Evolutionary conservation across 2,888 invertebrate species (phyloP).

Genomic region (Deilephila porcellus): DNA sequence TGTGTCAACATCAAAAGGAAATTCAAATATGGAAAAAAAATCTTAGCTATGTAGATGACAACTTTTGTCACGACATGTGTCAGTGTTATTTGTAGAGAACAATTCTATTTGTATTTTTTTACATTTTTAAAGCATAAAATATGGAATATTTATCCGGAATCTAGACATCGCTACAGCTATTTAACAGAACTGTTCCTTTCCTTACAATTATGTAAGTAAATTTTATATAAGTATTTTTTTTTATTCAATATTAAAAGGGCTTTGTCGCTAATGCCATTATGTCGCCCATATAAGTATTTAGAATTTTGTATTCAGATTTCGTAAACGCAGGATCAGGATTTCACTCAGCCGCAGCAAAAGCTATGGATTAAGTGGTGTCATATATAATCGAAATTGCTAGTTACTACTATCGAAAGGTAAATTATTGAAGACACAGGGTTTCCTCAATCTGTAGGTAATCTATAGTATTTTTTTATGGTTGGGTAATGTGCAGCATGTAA

Average conservation of each 20-base stretch:
- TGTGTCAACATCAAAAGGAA: neutral
- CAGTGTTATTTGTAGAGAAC: constrained; percentile 5
- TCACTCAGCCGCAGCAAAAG: too few species aligned
- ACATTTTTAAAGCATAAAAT: constrained; percentile 23
- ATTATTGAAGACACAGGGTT: too few species aligned
- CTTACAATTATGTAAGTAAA: neutral
- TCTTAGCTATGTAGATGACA: constrained; percentile 9
- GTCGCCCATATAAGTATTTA: neutral
- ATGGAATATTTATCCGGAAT: neutral
- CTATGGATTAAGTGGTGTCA: too few species aligned
- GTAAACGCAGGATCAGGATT: too few species aligned
- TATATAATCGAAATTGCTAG: too few species aligned
- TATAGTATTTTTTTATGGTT: too few species aligned
- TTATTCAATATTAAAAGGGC: too few species aligned
- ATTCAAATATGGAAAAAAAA: constrained; percentile 7
- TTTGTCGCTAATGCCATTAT: too few species aligned
- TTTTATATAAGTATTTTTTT: neutral
- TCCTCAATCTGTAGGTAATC: too few species aligned
- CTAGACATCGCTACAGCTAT: neutral
- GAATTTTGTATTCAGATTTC: too few species aligned
- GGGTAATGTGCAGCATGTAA: too few species aligned
- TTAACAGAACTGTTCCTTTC: neutral
- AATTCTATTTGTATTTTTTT: constrained; percentile 17
- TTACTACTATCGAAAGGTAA: too few species aligned
- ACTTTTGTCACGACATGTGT: constrained; percentile 10